Conservation (phyloP, 2,113 vertebrate species). For the Suricata suricatta region DNA sequence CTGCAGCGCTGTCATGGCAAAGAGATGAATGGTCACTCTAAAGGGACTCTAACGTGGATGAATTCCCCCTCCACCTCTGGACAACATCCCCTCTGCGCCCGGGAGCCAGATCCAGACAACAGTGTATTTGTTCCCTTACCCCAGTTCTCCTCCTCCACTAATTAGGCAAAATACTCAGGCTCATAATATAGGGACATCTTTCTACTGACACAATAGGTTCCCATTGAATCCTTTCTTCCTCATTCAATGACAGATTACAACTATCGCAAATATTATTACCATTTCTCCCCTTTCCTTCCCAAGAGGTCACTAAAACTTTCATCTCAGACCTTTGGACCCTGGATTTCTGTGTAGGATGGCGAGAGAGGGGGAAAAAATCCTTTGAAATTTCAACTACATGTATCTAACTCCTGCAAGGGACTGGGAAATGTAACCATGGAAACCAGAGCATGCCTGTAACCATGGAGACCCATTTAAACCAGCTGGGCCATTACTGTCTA, state of each 20-base stretch:
- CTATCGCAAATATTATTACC: not conserved
- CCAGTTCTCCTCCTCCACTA: not conserved
- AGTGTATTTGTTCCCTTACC: not conserved
- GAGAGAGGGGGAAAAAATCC: not conserved
- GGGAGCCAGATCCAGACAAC: not conserved
- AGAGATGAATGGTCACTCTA: not conserved
- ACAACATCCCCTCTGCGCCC: not conserved
- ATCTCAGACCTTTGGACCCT: not conserved
- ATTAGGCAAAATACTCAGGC: not conserved
- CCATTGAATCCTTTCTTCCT: not conserved
- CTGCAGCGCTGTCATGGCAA: not conserved
- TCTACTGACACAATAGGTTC: not conserved
- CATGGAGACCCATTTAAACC: constrained; percentile 76
- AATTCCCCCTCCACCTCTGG: not conserved
- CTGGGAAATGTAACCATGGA: constrained; percentile 73
- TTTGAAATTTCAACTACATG: constrained; percentile 70
- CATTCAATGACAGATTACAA: not conserved
- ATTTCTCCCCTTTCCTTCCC: not conserved
- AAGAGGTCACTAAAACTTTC: constrained; percentile 56
- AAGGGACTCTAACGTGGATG: not conserved
- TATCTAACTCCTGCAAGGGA: constrained; percentile 51
- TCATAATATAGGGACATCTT: not conserved
- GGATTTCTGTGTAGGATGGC: constrained; percentile 46
- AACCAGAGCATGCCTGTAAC: constrained; percentile 75
- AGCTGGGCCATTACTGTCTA: constrained; percentile 56